phyloP scores from a whole-genome alignment of 2,888 invertebrate species.

The Chironomus tentans region DNA sequence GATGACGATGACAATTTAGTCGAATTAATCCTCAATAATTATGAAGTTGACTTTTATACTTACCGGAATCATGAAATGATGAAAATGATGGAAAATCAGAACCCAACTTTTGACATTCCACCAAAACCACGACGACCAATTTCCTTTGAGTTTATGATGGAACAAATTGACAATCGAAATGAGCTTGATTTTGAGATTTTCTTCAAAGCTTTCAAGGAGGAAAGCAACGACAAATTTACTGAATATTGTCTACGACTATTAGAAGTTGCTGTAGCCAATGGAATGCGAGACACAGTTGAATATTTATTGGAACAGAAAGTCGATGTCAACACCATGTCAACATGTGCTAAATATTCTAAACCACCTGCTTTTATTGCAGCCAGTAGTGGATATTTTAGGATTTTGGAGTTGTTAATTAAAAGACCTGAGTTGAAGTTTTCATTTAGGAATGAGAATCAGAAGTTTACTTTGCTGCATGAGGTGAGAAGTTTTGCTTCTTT shows the following conservation, averaged over 20 bases:
- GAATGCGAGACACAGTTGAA: constrained; percentile 14
- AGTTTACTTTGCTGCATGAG: constrained; percentile 20
- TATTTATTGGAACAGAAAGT: constrained; percentile 11
- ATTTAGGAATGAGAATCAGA: not conserved
- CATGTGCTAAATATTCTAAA: constrained; percentile 4
- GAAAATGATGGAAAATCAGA: constrained; percentile 23
- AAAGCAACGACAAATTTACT: not conserved
- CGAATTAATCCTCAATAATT: constrained; percentile 33
- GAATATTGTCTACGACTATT: constrained; percentile 8
- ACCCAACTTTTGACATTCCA: not conserved
- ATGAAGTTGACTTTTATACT: constrained; percentile 35
- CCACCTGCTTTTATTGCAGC: constrained; percentile 23
- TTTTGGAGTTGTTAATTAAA: constrained; percentile 12
- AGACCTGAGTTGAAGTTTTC: constrained; percentile 8
- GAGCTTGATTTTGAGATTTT: constrained; percentile 18
- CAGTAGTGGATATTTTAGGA: constrained; percentile 14
- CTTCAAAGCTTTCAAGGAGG: constrained; percentile 21
- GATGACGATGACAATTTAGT: constrained; percentile 31
- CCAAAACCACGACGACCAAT: not conserved
- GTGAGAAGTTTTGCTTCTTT: too few relatives aligned
- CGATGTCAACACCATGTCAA: constrained; percentile 2
- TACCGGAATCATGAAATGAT: constrained; percentile 37
- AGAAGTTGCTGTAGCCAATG: constrained; percentile 11
- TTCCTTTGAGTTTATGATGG: constrained; percentile 18
- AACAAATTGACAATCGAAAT: not conserved